Conservation (phyloP, 2,888 invertebrate genomes). For the Lasioglossum villosulum region DNA sequence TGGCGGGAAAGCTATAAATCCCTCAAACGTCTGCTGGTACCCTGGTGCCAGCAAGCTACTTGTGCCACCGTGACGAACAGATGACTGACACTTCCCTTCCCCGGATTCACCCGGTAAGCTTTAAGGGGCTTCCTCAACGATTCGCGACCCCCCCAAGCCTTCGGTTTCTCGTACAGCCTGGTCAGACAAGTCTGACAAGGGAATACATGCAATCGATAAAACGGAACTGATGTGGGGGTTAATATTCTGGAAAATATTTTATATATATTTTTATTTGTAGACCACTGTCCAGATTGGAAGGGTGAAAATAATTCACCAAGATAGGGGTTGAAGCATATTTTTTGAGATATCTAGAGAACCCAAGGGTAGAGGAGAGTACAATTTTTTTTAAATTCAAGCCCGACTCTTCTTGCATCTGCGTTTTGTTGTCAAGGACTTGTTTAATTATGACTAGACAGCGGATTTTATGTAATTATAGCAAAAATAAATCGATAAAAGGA, state of each 20-base stretch:
- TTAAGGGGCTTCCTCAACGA: slow-evolving; percentile 28
- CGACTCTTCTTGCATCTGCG: neutral
- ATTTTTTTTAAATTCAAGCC: neutral
- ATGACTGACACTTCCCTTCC: slow-evolving; percentile 80
- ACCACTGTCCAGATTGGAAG: neutral
- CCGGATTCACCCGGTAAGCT: slow-evolving; percentile 17
- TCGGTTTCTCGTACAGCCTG: neutral
- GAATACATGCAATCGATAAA: too few species aligned
- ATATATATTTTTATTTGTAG: neutral
- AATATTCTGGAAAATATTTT: neutral
- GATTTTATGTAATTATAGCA: too few species aligned
- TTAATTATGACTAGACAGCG: too few species aligned
- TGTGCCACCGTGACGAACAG: slow-evolving; percentile 84
- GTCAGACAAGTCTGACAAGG: neutral
- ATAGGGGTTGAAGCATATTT: neutral
- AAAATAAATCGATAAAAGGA: too few species aligned
- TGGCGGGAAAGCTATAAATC: slow-evolving; percentile 81
- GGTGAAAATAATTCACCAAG: neutral
- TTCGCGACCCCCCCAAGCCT: neutral
- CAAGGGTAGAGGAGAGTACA: neutral
- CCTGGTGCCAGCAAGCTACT: slow-evolving; percentile 82
- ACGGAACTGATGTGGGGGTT: neutral
- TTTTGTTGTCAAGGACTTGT: neutral
- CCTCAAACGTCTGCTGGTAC: slow-evolving; percentile 83
- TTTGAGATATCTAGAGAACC: neutral